Conservation (phyloP, 2,888 invertebrate genomes). For the Caradrina kadenii region DNA sequence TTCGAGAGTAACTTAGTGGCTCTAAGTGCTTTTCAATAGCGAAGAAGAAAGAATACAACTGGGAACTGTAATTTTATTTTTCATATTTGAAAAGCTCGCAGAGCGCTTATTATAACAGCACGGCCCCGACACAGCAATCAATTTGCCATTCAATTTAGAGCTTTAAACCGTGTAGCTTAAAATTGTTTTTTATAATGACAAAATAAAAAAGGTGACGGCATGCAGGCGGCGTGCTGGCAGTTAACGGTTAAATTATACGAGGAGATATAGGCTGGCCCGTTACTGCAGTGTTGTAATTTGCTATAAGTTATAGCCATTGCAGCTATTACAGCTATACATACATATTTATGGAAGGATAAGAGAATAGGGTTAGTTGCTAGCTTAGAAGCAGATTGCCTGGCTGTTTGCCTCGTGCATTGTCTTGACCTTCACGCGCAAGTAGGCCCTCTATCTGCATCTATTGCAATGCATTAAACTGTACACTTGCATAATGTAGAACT, state of each 20-base stretch:
- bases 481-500: slow-evolving; percentile 45
- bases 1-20: neutral
- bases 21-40: slow-evolving; percentile 23
- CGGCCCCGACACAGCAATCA: too few relatives aligned
- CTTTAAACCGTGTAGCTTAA: too few relatives aligned
- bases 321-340: slow-evolving; percentile 3
- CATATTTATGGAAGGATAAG: slow-evolving; percentile 31
- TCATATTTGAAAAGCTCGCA: slow-evolving; percentile 2
- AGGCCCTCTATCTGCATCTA: slow-evolving; percentile 10
- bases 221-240: too few relatives aligned
- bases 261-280: too few relatives aligned
- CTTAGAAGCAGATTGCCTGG: slow-evolving; percentile 12
- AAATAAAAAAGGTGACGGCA: too few relatives aligned
- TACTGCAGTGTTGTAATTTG: too few relatives aligned
- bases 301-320: too few relatives aligned
- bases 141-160: too few relatives aligned
- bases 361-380: slow-evolving; percentile 13
- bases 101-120: neutral
- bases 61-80: slow-evolving; percentile 24
- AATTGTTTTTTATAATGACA: too few relatives aligned
- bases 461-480: slow-evolving; percentile 23
- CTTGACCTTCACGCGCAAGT: slow-evolving; percentile 43
- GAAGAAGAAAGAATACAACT: slow-evolving; percentile 7
- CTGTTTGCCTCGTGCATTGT: slow-evolving; percentile 23
- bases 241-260: too few relatives aligned